Percentiles rank a stretch among this genome's conserved stretches.
These are phyloP conservation scores for Bos indicus DNA, from an alignment of 2,113 vertebrate species.

Conservation along the genomic window DNA sequence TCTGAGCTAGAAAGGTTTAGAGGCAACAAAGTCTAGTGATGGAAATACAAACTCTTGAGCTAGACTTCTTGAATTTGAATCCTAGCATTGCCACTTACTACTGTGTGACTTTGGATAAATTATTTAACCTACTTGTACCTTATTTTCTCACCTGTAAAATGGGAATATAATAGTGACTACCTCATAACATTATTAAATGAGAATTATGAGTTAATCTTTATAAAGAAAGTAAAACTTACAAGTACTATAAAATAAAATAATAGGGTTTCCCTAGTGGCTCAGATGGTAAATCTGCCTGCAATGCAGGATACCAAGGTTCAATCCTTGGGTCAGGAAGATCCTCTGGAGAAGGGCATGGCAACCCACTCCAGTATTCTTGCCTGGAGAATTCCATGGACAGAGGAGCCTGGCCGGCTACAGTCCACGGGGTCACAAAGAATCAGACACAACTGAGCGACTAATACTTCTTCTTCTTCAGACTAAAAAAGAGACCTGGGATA, in stretches of 20 bases:
- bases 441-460: not conserved
- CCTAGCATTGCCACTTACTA: not conserved
- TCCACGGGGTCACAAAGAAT: not conserved
- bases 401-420: not conserved
- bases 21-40: not conserved
- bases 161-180: not conserved
- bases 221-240: not conserved
- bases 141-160: not conserved
- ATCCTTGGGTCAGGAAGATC: not conserved
- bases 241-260: not conserved
- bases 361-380: not conserved
- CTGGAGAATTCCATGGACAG: not conserved
- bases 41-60: not conserved
- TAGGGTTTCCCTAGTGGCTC: not conserved
- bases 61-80: not conserved
- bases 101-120: not conserved
- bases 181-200: not conserved
- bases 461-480: not conserved
- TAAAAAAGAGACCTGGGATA: not conserved
- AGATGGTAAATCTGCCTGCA: not conserved
- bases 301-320: not conserved
- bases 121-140: not conserved
- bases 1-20: not conserved
- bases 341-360: not conserved
- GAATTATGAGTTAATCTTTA: not conserved